Base-by-base conservation (phyloP, 1,140 invertebrate genomes). In the Drosophila nannoptera region DNA sequence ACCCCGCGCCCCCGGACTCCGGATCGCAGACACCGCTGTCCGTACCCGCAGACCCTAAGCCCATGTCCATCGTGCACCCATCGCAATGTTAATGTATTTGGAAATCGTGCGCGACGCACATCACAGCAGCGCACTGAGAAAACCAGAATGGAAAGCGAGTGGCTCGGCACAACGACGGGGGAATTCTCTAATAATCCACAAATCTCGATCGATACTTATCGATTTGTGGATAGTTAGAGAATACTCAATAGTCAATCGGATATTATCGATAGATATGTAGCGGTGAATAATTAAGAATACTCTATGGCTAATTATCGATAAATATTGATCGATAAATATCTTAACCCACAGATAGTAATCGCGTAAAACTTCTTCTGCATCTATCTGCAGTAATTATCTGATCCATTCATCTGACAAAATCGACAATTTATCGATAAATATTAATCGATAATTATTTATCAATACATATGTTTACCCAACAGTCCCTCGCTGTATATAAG, bases 41-140 rank as follows among this genome's bases (percentile, higher is more conserved):
- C 32, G 54, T 69, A 62, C 60, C 7, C 45, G 38, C 59, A 36
- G 32, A 36, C 22, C 7, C 29, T 38, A 54, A 43, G 31, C 62
- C 61, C 50, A 68, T 61, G 40, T 29, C 58, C 67, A 73, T 73
- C 76, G 80, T 83, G 78, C 76, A 83, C 70, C 68, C 75, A 84
- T 73, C 83, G 77, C 80, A 75, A 86, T 78, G 65, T 87, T 87
- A 82, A 87, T 87, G 84, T 81, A 75, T 87, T 87, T 87, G 84
- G 74, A 87, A 87, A 87, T 87, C 84, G 84, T 87, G 83, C 71
- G 55, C 78, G 38, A 38, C 46, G 75, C 38, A 50, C 54, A 42
- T 70, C 52, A 14, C 22, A 42, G 53, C 56, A 35, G 60, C 14
- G 69, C 75, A 65, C 67, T 70, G 48, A 86, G 70, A 86, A 75